These are phyloP conservation scores for Gonatopus flavifemur DNA, from an alignment of 1,140 invertebrate genomes.

Conservation along the genomic window DNA sequence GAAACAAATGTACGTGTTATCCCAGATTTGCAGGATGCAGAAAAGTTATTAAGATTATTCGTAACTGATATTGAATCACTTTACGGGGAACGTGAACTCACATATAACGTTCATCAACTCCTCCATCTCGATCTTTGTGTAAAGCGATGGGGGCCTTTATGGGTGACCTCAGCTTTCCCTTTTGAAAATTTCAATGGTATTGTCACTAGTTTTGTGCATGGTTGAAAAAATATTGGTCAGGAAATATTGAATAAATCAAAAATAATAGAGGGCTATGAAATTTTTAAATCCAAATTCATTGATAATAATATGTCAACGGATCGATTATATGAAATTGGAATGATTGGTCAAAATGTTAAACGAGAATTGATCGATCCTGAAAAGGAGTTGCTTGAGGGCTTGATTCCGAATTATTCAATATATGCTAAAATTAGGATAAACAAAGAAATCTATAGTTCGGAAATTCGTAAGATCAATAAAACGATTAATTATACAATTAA, in stretches of 20 bases:
- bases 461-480: no score
- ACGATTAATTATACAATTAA: no score
- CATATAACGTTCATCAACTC: constrained; percentile 22
- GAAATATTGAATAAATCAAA: constrained; percentile 8
- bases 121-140: constrained; percentile 12
- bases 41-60: constrained; percentile 14
- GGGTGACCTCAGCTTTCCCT: constrained; percentile 10
- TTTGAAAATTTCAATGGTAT: constrained; percentile 25
- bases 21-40: constrained; percentile 10
- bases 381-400: no score
- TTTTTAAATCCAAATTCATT: no score
- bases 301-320: no score
- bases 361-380: no score
- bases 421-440: no score
- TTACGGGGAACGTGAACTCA: constrained; percentile 13
- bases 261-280: not conserved
- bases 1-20: constrained; percentile 10
- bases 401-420: no score
- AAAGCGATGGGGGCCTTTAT: constrained; percentile 17
- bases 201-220: constrained; percentile 18
- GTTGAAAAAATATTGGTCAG: constrained; percentile 14
- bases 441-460: no score
- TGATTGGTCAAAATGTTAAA: no score
- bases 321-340: no score
- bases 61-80: constrained; percentile 9